Percentiles rank a stretch among this genome's conserved stretches.
phyloP scores from a whole-genome alignment of 1,140 invertebrate species.

The Cheumatopsyche charites region DNA sequence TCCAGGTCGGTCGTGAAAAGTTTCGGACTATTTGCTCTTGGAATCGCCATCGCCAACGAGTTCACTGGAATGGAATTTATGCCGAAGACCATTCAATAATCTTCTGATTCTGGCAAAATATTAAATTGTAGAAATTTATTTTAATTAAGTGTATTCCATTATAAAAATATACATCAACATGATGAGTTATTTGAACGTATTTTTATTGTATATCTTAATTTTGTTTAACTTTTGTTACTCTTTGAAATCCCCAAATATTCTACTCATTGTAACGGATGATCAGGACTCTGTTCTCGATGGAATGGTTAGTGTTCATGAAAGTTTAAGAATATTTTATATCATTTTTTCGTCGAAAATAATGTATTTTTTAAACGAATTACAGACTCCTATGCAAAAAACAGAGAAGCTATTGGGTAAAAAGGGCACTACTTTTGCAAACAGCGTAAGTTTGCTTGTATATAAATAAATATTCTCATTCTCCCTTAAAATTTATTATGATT shows the following conservation, averaged over 20 bases:
- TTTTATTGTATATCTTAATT: slow-evolving; percentile 25
- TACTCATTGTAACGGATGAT: slow-evolving; percentile 85
- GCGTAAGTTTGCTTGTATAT: slow-evolving; percentile 64
- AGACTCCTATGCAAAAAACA: slow-evolving; percentile 72
- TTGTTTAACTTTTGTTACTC: slow-evolving; percentile 10
- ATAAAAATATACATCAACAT: background rate
- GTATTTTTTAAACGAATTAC: slow-evolving; percentile 59
- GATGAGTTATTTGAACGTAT: background rate
- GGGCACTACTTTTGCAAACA: slow-evolving; percentile 74
- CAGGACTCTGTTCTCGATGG: slow-evolving; percentile 80
- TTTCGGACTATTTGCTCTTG: slow-evolving; percentile 69
- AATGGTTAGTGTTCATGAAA: slow-evolving; percentile 66
- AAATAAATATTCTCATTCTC: background rate
- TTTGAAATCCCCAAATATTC: slow-evolving; percentile 69
- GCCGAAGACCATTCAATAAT: slow-evolving; percentile 54
- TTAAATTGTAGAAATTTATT: background rate
- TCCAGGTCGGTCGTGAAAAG: slow-evolving; percentile 74
- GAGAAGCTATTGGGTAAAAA: slow-evolving; percentile 65
- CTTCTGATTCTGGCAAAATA: background rate
- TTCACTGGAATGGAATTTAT: slow-evolving; percentile 70
- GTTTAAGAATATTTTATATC: too few relatives aligned
- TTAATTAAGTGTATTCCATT: background rate
- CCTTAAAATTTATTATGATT: background rate
- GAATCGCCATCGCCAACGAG: slow-evolving; percentile 71
- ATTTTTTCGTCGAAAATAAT: slow-evolving; percentile 11